Base-by-base conservation (phyloP, 2,797 vertebrate species). In the Phaenicophaeus curvirostris region DNA sequence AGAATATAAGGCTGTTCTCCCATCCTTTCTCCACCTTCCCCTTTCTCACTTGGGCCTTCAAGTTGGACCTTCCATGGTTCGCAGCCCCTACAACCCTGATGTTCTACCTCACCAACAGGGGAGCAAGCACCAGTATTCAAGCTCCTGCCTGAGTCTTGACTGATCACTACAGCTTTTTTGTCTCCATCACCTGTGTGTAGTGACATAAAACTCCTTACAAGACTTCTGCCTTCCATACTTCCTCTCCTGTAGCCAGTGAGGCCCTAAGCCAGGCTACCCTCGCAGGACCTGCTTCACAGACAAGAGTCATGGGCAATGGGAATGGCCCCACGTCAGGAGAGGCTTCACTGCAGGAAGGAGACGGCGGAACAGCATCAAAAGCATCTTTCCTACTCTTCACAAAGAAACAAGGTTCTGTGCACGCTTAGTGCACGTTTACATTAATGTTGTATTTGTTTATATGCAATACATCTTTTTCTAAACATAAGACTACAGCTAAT, bases 381-480 rank as follows among this genome's bases (percentile, higher is more conserved):
- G 33, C 18, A 85, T 62, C 69, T 21, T 72, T 90, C 48, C 58
- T 42, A 23, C 35, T 87, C 33, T 63, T 88, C 62, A 73, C 31
- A 90, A 62, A 90, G 84, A n/a, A 72, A 61, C 50, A 75, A 48
- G 30, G 71, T 57, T 84, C 80, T 82, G 65, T 71, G 61, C n/a
- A n/a, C n/a, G n/a, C n/a, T n/a, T n/a, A n/a, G 79, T 90, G 79
- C 82, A 75, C 6, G 2, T 79, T 72, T 92, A 76, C 37, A 59
- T 66, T 51, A 85, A 82, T 2, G 1, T 5, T 66, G 28, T 62
- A 87, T 87, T 82, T 85, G 80, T 93, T 93, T 82, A 75, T 86
- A 93, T 76, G 88, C 68, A 81, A 90, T 69, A 66, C 20, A 67
- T 67, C 13, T 89, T 92, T 85, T 92, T 74, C 89, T 72, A 77